Conservation (phyloP, 2,797 vertebrate genomes). For the Sebastes dallii region DNA sequence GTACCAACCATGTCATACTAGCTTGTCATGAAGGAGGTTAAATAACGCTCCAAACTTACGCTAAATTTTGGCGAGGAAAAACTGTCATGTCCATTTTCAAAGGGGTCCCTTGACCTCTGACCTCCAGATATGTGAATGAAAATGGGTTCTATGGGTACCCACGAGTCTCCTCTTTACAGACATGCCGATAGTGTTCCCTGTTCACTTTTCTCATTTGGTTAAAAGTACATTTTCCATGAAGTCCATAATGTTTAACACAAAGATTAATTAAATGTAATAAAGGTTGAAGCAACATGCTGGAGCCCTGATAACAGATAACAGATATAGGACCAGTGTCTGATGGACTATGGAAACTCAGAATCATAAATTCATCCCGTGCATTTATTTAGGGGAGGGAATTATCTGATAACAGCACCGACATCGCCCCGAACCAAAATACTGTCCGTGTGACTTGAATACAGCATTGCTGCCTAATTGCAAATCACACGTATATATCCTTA, state of each 20-base stretch:
- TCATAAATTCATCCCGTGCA: background rate
- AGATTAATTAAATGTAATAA: background rate
- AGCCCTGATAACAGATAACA: background rate
- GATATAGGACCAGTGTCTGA: background rate
- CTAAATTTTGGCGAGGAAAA: too few relatives aligned
- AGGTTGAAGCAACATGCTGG: background rate
- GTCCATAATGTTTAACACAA: background rate
- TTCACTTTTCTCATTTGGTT: background rate
- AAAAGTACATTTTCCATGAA: background rate
- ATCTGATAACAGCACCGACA: background rate
- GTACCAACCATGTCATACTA: too few relatives aligned
- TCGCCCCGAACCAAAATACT: background rate
- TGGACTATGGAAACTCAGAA: background rate
- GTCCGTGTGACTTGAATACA: slow-evolving; percentile 8
- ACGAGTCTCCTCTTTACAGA: too few relatives aligned
- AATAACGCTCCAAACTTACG: too few relatives aligned
- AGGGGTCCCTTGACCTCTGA: too few relatives aligned
- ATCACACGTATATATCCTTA: slow-evolving; percentile 1
- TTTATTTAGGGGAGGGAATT: background rate
- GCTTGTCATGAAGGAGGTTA: too few relatives aligned
- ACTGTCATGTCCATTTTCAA: too few relatives aligned
- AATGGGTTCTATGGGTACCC: too few relatives aligned
- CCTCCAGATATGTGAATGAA: too few relatives aligned
- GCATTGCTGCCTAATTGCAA: background rate
- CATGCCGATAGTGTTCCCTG: background rate